Evolutionary conservation across 2,797 vertebrate genomes (phyloP).

Genomic region (Cryptoblepharus egeriae): DNA sequence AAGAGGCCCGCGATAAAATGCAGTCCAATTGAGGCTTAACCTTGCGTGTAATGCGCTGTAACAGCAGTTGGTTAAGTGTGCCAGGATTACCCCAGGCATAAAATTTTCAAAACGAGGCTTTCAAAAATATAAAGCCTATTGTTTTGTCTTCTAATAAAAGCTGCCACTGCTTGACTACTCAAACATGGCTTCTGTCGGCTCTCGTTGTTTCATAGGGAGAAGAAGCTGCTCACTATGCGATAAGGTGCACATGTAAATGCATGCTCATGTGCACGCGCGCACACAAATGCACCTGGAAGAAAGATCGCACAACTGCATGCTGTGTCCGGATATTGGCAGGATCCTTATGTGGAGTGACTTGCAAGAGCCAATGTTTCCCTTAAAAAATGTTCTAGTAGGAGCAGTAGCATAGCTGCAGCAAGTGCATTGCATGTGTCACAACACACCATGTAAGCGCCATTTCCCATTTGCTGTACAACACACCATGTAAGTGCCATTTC

Average conservation of each 20-base stretch:
- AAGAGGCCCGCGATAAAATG: constrained; percentile 4
- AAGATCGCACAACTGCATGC: neutral
- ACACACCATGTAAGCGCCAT: too few relatives aligned
- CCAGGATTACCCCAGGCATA: constrained; percentile 15
- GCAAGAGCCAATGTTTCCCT: too few relatives aligned
- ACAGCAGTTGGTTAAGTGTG: constrained; percentile 21
- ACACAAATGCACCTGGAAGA: neutral
- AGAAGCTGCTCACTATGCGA: neutral
- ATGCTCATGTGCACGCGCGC: too few relatives aligned
- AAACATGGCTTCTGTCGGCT: neutral
- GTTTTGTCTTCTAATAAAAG: constrained; percentile 21
- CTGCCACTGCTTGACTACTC: neutral
- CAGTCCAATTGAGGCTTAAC: constrained; percentile 27
- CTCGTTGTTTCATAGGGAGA: neutral
- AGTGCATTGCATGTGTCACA: too few relatives aligned
- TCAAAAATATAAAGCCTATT: neutral
- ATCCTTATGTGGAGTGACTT: neutral
- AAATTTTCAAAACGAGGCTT: constrained; percentile 6
- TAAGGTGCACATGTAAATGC: too few relatives aligned
- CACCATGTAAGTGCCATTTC: too few relatives aligned
- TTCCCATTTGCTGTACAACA: too few relatives aligned
- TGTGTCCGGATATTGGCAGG: neutral
- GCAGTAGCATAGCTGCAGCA: too few relatives aligned
- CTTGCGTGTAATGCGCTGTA: constrained; percentile 28
- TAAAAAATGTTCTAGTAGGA: too few relatives aligned